phyloP scores from a whole-genome alignment of 2,113 vertebrate species.

The Guaruba guarouba region DNA sequence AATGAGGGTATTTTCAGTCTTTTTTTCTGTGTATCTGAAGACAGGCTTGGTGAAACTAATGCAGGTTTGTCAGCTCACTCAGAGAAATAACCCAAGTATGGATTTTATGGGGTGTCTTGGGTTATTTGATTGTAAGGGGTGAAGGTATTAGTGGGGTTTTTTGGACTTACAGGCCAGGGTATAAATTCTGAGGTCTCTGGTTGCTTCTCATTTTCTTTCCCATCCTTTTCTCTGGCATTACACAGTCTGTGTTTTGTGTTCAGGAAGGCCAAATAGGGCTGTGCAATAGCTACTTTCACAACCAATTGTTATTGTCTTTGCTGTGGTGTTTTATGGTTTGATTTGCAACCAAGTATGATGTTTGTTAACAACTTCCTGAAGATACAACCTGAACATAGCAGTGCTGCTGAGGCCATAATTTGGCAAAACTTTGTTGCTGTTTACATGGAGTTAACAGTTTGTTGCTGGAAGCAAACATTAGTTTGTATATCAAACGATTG shows the following conservation, averaged over 20 bases:
- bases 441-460: not conserved
- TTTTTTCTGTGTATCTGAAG: not conserved
- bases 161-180: not conserved
- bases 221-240: not conserved
- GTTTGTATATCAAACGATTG: not conserved
- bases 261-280: not conserved
- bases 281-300: not conserved
- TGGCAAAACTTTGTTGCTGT: not conserved
- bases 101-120: not conserved
- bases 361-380: not conserved
- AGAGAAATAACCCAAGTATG: not conserved
- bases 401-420: not conserved
- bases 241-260: not conserved
- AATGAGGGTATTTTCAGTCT: rapidly evolving
- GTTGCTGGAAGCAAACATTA: not conserved
- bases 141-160: not conserved
- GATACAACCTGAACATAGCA: not conserved
- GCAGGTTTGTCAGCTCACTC: not conserved
- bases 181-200: not conserved
- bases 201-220: not conserved
- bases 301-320: not conserved
- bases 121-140: not conserved
- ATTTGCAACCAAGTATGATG: not conserved
- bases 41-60: not conserved
- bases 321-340: not conserved